These are phyloP conservation scores for Cancer borealis DNA, from an alignment of 2,888 invertebrate genomes.

Conservation along the genomic window DNA sequence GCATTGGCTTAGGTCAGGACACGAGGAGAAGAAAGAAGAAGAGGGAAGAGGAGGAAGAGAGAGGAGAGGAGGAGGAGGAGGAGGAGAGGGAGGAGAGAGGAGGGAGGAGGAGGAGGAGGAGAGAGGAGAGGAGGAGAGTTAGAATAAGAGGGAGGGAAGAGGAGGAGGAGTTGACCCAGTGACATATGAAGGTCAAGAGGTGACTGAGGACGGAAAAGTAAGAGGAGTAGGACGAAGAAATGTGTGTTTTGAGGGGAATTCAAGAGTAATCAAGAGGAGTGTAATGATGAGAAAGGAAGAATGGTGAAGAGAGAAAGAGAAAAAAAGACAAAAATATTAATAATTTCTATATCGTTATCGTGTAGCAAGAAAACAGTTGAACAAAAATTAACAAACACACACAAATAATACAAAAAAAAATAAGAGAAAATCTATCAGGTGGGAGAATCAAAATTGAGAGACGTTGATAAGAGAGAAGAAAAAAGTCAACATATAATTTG, in stretches of 20 bases:
- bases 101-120: not conserved
- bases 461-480: not conserved
- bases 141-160: not conserved
- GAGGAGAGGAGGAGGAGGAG: not conserved
- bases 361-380: not conserved
- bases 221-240: conserved; percentile 16
- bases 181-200: conserved; percentile 1
- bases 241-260: not conserved
- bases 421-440: not conserved
- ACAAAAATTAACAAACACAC: not conserved
- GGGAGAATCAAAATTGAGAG: not conserved
- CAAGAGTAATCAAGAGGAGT: not conserved
- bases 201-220: not conserved
- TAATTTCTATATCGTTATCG: not conserved
- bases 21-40: not conserved
- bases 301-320: not conserved
- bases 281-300: not conserved
- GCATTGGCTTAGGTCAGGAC: not conserved
- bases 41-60: not conserved
- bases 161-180: conserved; percentile 15
- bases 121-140: not conserved
- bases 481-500: not conserved
- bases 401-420: not conserved
- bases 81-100: not conserved
- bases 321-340: no score